Base-by-base conservation (phyloP, 2,113 vertebrate species). In the Talpa occidentalis region DNA sequence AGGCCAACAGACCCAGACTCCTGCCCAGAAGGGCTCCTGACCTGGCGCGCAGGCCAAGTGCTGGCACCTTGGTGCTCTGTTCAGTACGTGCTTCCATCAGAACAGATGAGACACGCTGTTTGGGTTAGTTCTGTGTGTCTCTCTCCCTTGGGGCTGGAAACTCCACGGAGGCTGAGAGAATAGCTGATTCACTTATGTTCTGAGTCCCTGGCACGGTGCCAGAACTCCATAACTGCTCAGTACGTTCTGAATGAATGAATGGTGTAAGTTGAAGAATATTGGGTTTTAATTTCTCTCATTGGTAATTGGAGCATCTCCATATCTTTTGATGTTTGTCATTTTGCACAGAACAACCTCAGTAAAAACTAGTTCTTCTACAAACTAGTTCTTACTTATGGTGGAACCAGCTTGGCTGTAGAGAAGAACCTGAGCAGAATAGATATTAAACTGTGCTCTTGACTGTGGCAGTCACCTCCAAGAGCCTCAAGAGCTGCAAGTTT, bases 91-190 rank as follows among this genome's bases (percentile, higher is more conserved):
- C 42, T 47, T 88, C 62, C 26, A 30, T 72, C 79, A 84, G 88
- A 87, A 62, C 66, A 93, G 88, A 90, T 24, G 59, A 87, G 42
- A 28, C 76, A 44, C 28, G 37, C 62, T 88, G 78, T 80, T 96
- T 62, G 30, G 80, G 88, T 90, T 93, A n/a, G 37, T 77, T 81
- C 1, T 44, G 35, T 62, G 35, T 56, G 47, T 91, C 52, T 44
- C 40, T 67, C 86, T 91, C 92, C 92, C 78, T 76, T 32, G 11
- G 81, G 93, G 88, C 40, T 92, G 54, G 49, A 77, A 88, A 42
- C n/a, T 90, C 76, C 80, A 52, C 3, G 0, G 93, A 90, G 72
- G 40, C 77, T 69, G 44, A 26, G 40, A 83, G 72, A 2, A 47
- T 19, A 62, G 84, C 80, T 69, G 88, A 92, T 62, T 93, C 49